Percentiles rank a stretch among this genome's conserved stretches.
Conservation (phyloP, 2,888 invertebrate genomes). For the Hyalella azteca region DNA sequence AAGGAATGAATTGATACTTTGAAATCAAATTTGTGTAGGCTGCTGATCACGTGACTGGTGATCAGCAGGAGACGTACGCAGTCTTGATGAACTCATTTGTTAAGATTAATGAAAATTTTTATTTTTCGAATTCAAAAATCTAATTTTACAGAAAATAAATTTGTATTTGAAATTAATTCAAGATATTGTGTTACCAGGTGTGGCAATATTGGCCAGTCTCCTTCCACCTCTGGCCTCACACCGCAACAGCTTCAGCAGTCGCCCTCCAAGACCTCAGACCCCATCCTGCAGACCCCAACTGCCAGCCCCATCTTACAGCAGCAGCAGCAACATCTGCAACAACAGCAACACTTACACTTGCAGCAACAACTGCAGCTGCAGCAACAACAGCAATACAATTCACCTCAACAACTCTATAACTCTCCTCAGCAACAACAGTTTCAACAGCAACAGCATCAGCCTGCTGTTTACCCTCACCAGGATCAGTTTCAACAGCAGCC, state of each 20-base stretch:
- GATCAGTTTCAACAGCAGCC: constrained; percentile 20
- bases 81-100: too few relatives aligned
- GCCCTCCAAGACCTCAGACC: background rate
- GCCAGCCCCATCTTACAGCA: constrained; percentile 13
- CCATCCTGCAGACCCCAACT: constrained; percentile 3
- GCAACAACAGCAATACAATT: constrained; percentile 23
- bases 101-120: too few relatives aligned
- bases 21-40: too few relatives aligned
- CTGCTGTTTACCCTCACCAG: background rate
- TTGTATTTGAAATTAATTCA: too few relatives aligned
- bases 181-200: background rate
- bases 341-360: background rate
- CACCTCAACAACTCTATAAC: constrained; percentile 20
- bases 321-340: constrained; percentile 35
- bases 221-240: constrained; percentile 34
- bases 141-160: too few relatives aligned
- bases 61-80: too few relatives aligned
- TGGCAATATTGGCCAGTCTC: constrained; percentile 19
- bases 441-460: background rate
- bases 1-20: too few relatives aligned
- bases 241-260: constrained; percentile 17
- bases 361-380: background rate
- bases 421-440: constrained; percentile 38
- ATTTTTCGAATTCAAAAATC: too few relatives aligned
- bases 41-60: too few relatives aligned